Evolutionary conservation across 2,888 invertebrate genomes (phyloP).

Genomic region (Calliopum simillimum): DNA sequence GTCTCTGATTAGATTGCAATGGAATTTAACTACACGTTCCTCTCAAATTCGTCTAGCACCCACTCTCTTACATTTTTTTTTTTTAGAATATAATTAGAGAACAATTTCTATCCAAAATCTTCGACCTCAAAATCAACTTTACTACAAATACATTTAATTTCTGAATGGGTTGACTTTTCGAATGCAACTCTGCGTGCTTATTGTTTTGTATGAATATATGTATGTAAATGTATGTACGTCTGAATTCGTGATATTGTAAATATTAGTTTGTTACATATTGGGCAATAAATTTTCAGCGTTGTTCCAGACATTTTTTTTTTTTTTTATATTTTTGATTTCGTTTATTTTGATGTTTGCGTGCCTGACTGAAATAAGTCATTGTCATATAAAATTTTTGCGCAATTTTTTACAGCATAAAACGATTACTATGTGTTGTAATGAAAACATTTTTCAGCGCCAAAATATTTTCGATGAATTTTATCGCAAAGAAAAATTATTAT

Average conservation of each 20-base stretch:
- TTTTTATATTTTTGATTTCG: not conserved
- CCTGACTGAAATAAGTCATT: not conserved
- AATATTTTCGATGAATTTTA: too few species aligned
- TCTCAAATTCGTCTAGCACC: too few species aligned
- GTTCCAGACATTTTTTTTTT: not conserved
- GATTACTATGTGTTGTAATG: too few species aligned
- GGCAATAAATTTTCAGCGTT: conserved; percentile 24
- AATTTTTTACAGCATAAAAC: too few species aligned
- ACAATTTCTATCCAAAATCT: too few species aligned
- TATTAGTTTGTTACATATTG: conserved; percentile 31
- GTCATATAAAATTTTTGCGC: not conserved
- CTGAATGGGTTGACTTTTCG: not conserved
- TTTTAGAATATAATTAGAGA: too few species aligned
- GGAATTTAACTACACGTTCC: too few species aligned
- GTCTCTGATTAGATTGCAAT: too few species aligned
- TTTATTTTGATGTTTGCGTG: not conserved
- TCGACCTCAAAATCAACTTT: too few species aligned
- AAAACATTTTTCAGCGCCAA: too few species aligned
- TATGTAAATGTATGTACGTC: not conserved
- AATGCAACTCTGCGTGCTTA: conserved; percentile 7
- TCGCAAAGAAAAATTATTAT: too few species aligned
- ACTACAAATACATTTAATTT: not conserved
- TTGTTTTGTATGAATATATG: not conserved
- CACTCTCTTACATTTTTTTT: too few species aligned
- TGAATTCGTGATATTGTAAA: conserved; percentile 24